These are phyloP conservation scores for Montipora capricornis DNA, from an alignment of 64 coral and sea anemone genomes.

Conservation along the genomic window DNA sequence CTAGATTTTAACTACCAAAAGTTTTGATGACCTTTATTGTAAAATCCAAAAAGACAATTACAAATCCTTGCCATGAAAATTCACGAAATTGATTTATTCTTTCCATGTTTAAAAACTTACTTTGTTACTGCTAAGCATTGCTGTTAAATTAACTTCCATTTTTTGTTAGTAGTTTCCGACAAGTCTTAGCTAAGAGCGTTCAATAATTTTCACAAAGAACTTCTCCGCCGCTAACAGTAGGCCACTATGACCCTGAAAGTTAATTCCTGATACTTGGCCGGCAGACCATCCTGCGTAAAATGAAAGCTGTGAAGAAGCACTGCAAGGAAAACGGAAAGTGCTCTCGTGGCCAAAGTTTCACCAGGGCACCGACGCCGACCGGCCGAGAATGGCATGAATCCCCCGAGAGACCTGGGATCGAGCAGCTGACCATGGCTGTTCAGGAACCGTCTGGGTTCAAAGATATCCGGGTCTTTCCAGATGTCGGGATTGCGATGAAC, in stretches of 20 bases:
- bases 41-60: too few species aligned
- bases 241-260: constrained; percentile 33
- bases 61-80: too few species aligned
- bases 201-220: constrained; percentile 47
- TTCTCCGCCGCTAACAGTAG: constrained; percentile 11
- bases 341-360: constrained; percentile 34
- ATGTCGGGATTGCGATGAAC: constrained; percentile 40
- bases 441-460: constrained; percentile 77
- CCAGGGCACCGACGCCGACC: constrained; percentile 82
- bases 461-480: constrained; percentile 79
- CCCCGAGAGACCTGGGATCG: constrained; percentile 12
- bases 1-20: too few species aligned
- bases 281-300: constrained; percentile 69
- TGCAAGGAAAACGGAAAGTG: constrained; percentile 69
- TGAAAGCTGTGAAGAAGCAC: constrained; percentile 65
- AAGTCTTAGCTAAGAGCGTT: not conserved
- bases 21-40: too few species aligned
- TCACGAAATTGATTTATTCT: too few species aligned
- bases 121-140: too few species aligned
- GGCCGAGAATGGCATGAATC: constrained; percentile 69
- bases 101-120: too few species aligned
- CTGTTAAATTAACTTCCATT: too few species aligned
- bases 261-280: constrained; percentile 56
- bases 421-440: constrained; percentile 67
- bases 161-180: too few species aligned